Evolutionary conservation across 2,888 invertebrate genomes (phyloP).

Genomic region (Coelinius sp.): DNA sequence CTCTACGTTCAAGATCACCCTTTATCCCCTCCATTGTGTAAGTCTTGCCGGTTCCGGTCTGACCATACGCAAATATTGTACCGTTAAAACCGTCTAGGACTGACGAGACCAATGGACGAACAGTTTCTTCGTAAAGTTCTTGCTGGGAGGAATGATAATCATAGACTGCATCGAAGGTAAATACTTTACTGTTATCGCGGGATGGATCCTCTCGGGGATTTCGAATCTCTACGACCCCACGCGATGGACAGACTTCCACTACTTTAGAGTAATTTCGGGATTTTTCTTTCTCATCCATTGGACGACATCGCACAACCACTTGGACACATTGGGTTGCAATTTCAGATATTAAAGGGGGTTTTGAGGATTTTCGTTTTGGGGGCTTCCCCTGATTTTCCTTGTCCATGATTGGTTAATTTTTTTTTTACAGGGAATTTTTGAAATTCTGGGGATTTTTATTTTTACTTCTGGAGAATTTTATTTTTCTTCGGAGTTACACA

Average conservation of each 20-base stretch:
- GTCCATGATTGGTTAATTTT: not conserved
- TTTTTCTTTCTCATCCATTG: conserved; percentile 90
- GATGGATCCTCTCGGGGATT: conserved; percentile 82
- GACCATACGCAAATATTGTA: conserved; percentile 99
- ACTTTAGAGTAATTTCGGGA: conserved; percentile 82
- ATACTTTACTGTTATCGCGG: conserved; percentile 88
- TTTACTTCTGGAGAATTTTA: not conserved
- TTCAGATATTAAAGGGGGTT: conserved; percentile 44
- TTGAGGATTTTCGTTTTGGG: conserved; percentile 37
- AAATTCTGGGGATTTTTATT: not conserved
- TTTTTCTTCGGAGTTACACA: not conserved
- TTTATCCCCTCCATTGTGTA: conserved; percentile 83
- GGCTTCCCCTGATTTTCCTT: conserved; percentile 4
- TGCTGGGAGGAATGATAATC: conserved; percentile 91
- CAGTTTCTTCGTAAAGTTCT: conserved; percentile 96
- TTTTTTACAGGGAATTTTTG: not conserved
- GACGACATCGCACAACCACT: conserved; percentile 97
- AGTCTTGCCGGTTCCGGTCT: conserved; percentile 95
- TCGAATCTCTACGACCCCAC: conserved; percentile 91
- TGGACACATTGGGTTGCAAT: conserved; percentile 83
- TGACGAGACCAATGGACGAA: conserved; percentile 93
- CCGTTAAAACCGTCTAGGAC: conserved; percentile 99
- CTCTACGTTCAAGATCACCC: conserved; percentile 80
- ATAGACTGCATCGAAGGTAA: conserved; percentile 98
- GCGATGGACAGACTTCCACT: conserved; percentile 87